A percentile compares a stretch with the other conserved stretches of the same genome.
Evolutionary conservation across 2,113 vertebrate species (phyloP).

Genomic region (Gadus chalcogrammus): DNA sequence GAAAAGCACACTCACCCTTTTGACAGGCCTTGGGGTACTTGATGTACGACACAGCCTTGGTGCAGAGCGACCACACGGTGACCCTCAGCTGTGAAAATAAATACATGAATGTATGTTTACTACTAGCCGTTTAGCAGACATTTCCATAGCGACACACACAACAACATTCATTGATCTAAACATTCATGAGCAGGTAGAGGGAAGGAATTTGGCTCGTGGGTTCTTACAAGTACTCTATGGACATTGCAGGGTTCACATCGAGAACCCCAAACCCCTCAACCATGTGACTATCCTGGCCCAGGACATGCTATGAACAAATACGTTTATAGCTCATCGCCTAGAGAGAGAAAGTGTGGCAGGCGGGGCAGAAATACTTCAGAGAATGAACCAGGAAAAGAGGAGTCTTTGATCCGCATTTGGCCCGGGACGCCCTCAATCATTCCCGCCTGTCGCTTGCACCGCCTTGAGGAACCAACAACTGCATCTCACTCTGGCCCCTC

Average conservation of each 20-base stretch:
- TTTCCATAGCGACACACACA: too few relatives aligned
- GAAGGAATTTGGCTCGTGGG: too few relatives aligned
- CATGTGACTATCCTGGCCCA: too few relatives aligned
- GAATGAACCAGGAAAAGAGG: not conserved
- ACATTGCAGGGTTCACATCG: not conserved
- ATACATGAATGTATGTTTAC: not conserved
- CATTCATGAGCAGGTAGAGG: too few relatives aligned
- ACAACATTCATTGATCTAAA: too few relatives aligned
- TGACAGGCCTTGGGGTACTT: slow-evolving; percentile 96
- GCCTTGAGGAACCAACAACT: slow-evolving; percentile 1
- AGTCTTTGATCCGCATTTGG: slow-evolving; percentile 7
- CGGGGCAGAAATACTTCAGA: slow-evolving; percentile 2
- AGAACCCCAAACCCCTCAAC: too few relatives aligned
- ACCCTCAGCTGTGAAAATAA: slow-evolving; percentile 82
- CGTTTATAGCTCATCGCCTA: slow-evolving; percentile 17
- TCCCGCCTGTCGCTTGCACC: not conserved
- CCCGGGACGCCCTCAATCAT: not conserved
- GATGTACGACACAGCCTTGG: slow-evolving; percentile 96
- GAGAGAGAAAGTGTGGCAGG: slow-evolving; percentile 34
- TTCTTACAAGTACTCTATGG: too few relatives aligned
- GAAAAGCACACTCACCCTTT: slow-evolving; percentile 80
- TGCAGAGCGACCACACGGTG: slow-evolving; percentile 97
- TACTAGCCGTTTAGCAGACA: too few relatives aligned
- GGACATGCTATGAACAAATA: slow-evolving; percentile 15
- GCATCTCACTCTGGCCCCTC: not conserved